Evolutionary conservation across 2,888 invertebrate genomes (phyloP), one percentile per base, ranked within the genome.

Genomic region (Clivina fossor): DNA sequence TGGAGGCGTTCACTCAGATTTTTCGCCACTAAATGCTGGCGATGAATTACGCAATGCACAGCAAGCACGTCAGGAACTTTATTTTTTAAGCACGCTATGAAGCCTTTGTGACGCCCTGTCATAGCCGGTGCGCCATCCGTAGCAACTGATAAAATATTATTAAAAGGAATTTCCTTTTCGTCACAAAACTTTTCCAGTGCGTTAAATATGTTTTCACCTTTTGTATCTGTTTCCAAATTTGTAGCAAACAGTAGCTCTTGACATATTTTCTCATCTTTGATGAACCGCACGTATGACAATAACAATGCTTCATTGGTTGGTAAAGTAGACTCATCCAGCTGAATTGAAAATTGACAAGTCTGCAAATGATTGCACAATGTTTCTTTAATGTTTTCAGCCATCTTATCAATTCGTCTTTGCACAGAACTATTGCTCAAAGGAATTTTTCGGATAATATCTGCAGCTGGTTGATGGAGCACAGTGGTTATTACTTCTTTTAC

Each of bases 81-180:
- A 59, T 55, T 50, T 62, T 65, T 63, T 41, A 63, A 60, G 62
- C 62, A 58, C 43, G 54, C 61, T 62, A 66, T 60, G 61, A 65
- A 65, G 26, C 62, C 63, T 58, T 47, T 60, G 15, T 48, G 24
- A 8, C 48, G 37, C 37, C 48, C 37, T 11, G n/a, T 22, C 48
- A 48, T 48, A 3, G 48, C 48, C 35, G 40, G 53, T 53, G 53
- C 57, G n/a, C 58, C 58, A 55, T 58, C 58, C 8, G 55, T 55
- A 44, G 58, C 58, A 20, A 22, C 51, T 50, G 58, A 58, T 11
- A 56, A 22, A 44, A 58, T 56, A 56, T 58, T 57, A n/a, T 26
- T 33, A 19, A 55, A 35, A 20, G 55, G 37, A 33, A 58, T 58
- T 28, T 19, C 30, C 46, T 58, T 59, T 24, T 57, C 56, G 5